phyloP scores from a whole-genome alignment of 1,140 invertebrate species.

The Macrobrachium nipponense region DNA sequence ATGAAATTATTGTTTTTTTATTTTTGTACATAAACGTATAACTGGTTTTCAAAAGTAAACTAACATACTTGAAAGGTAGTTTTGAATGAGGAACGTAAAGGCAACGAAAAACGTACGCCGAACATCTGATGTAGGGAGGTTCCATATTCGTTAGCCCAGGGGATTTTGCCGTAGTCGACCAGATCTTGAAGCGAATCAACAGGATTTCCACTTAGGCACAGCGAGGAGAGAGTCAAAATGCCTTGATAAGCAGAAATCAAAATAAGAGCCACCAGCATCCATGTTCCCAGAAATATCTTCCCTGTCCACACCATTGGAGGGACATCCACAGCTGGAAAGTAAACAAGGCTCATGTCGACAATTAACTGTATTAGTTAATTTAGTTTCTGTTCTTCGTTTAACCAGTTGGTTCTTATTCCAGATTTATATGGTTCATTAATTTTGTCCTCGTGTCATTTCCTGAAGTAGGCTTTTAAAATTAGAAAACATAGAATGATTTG shows the following conservation, averaged over 20 bases:
- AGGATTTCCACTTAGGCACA: neutral
- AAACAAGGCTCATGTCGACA: neutral
- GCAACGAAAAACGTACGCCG: neutral
- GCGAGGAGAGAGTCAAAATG: conserved; percentile 7
- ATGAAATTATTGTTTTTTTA: no score
- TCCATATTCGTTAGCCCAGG: conserved; percentile 6
- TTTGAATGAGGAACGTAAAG: neutral
- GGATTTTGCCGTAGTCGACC: conserved; percentile 9
- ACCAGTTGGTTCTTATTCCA: no score
- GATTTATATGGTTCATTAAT: no score
- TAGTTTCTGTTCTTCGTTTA: no score
- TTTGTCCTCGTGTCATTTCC: no score
- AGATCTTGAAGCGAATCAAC: neutral
- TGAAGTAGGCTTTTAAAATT: no score
- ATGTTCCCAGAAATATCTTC: neutral
- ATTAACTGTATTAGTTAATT: no score
- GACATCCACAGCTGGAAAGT: neutral
- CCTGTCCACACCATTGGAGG: neutral
- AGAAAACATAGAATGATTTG: no score
- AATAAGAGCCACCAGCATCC: neutral
- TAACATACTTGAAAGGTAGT: no score
- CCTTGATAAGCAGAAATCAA: neutral
- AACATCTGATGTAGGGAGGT: conserved; percentile 1
- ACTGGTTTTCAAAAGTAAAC: no score
- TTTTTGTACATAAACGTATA: no score